Percentiles rank a stretch among this genome's conserved stretches.
Conservation (phyloP, 2,797 vertebrate species). For the Kryptopterus vitreolus region DNA sequence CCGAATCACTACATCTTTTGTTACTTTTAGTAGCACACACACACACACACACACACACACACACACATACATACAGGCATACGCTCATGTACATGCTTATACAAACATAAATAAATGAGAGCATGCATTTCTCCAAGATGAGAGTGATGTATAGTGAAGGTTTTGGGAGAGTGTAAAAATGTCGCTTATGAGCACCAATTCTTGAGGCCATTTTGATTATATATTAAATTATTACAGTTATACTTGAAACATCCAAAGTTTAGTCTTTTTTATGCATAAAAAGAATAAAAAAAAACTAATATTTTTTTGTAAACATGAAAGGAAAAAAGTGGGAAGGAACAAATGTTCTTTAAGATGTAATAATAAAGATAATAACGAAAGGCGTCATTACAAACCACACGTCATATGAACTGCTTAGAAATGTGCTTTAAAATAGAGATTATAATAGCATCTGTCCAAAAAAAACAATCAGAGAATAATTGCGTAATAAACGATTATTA, state of each 20-base stretch:
- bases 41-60: not conserved
- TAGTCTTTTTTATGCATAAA: not conserved
- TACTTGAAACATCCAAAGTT: not conserved
- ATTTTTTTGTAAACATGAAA: not conserved
- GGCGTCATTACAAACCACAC: not conserved
- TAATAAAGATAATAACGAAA: not conserved
- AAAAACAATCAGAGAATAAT: too few relatives aligned
- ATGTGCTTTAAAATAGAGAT: not conserved
- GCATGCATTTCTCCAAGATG: not conserved
- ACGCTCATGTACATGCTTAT: not conserved
- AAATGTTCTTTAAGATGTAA: not conserved
- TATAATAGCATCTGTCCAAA: not conserved
- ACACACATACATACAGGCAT: not conserved
- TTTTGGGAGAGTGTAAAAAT: not conserved
- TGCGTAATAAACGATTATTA: too few relatives aligned
- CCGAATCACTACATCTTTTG: slow-evolving; percentile 8
- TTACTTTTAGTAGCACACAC: not conserved
- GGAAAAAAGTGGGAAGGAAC: not conserved
- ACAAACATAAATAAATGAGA: not conserved
- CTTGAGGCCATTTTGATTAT: not conserved
- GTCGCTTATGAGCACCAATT: not conserved
- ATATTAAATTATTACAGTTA: too few relatives aligned
- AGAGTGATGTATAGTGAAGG: not conserved
- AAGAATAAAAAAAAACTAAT: not conserved
- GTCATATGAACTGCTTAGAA: not conserved